These are phyloP conservation scores for Tachycineta bicolor DNA, from an alignment of 2,113 vertebrate species.

Conservation along the genomic window DNA sequence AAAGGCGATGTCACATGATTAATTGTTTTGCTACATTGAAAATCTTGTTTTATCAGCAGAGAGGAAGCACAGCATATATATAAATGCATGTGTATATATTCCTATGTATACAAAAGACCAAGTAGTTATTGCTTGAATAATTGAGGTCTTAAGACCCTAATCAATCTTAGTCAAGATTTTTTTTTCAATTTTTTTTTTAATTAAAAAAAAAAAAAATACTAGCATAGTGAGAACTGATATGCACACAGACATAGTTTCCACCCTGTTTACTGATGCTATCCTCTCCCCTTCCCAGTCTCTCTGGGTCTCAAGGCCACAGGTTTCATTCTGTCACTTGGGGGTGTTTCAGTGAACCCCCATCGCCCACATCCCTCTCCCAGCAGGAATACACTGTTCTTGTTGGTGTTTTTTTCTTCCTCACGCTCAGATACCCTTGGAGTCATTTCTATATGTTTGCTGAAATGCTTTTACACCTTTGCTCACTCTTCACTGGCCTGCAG, in stretches of 20 bases:
- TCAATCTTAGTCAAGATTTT: neutral
- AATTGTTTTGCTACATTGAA: neutral
- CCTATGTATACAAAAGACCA: neutral
- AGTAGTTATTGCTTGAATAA: neutral
- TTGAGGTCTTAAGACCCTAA: neutral
- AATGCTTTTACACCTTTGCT: neutral
- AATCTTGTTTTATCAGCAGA: neutral
- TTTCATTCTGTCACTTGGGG: neutral
- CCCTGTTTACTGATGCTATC: neutral
- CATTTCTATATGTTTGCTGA: neutral
- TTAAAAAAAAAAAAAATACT: neutral
- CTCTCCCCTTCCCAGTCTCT: neutral
- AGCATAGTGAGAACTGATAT: neutral
- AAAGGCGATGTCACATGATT: neutral
- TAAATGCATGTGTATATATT: neutral
- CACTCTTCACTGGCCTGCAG: neutral
- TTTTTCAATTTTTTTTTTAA: neutral
- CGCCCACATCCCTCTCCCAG: neutral
- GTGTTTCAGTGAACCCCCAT: neutral
- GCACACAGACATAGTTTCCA: neutral
- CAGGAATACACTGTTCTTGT: neutral
- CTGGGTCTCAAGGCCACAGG: neutral
- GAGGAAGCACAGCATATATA: neutral
- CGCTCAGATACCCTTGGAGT: neutral
- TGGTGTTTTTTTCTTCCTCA: neutral